These are phyloP conservation scores for Xylocopa sonorina DNA, from an alignment of 1,140 invertebrate genomes.

Conservation along the genomic window DNA sequence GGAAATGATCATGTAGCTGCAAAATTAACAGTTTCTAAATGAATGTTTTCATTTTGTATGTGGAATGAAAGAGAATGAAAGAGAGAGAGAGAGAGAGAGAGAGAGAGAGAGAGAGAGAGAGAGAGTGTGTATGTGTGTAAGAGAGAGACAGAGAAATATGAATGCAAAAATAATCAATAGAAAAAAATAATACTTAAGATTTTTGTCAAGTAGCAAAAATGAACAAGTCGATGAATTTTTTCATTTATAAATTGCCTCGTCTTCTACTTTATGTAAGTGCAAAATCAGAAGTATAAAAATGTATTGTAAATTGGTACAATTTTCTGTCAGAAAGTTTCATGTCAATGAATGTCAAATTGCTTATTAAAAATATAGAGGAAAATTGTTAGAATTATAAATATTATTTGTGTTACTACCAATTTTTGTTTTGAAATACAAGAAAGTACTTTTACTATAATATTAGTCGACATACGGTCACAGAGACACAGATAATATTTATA, in stretches of 20 bases:
- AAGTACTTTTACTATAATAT: neutral
- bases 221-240: neutral
- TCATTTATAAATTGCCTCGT: neutral
- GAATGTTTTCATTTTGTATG: neutral
- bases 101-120: no score
- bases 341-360: neutral
- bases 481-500: slow-evolving; percentile 10
- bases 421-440: neutral
- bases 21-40: neutral
- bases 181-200: slow-evolving; percentile 13
- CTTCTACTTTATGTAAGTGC: neutral
- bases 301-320: neutral
- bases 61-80: no score
- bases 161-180: neutral
- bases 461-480: neutral
- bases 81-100: no score
- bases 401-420: neutral
- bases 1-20: neutral
- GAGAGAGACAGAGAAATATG: no score
- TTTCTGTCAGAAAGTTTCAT: neutral
- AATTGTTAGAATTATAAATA: neutral
- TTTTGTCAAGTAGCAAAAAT: neutral
- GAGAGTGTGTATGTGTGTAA: no score
- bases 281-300: neutral
- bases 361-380: neutral